phyloP scores from a whole-genome alignment of 92 coral and sea anemone species.

The Epizoanthus ramosus region DNA sequence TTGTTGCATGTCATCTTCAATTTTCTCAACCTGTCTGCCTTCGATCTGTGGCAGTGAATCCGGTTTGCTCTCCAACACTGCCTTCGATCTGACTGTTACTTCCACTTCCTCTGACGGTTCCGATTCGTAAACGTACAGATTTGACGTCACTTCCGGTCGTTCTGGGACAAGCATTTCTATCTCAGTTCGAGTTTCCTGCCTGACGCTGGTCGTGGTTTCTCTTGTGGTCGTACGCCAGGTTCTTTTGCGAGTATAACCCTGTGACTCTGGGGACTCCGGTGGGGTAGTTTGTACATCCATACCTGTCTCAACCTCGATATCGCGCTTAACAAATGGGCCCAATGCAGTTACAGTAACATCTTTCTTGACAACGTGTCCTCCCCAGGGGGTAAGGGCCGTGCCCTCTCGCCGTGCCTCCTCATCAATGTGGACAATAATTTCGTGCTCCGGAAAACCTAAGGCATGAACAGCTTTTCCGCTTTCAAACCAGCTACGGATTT shows the following conservation, averaged over 20 bases:
- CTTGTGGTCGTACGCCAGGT: slow-evolving; percentile 95
- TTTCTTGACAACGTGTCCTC: slow-evolving; percentile 83
- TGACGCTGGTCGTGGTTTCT: slow-evolving; percentile 94
- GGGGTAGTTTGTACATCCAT: slow-evolving; percentile 82
- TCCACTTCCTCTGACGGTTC: slow-evolving; percentile 56
- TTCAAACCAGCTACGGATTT: slow-evolving; percentile 95
- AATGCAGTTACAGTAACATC: slow-evolving; percentile 86
- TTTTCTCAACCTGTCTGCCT: slow-evolving; percentile 53
- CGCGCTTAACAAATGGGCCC: slow-evolving; percentile 86
- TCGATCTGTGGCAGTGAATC: slow-evolving; percentile 67
- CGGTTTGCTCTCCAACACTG: slow-evolving; percentile 70
- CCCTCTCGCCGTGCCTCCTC: slow-evolving; percentile 86
- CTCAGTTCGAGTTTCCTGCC: slow-evolving; percentile 92
- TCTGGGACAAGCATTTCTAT: slow-evolving; percentile 89
- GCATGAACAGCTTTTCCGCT: slow-evolving; percentile 83
- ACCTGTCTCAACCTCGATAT: slow-evolving; percentile 94
- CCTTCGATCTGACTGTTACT: slow-evolving; percentile 76
- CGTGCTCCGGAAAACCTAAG: slow-evolving; percentile 74
- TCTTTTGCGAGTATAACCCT: slow-evolving; percentile 76
- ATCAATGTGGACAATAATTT: slow-evolving; percentile 85
- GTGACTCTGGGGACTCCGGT: slow-evolving; percentile 65
- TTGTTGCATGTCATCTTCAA: slow-evolving; percentile 79
- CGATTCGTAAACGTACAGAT: slow-evolving; percentile 68
- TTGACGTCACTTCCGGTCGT: slow-evolving; percentile 80
- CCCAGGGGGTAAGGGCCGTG: slow-evolving; percentile 79